phyloP scores from a whole-genome alignment of 2,888 invertebrate genomes.

The Leucozona laternaria region DNA sequence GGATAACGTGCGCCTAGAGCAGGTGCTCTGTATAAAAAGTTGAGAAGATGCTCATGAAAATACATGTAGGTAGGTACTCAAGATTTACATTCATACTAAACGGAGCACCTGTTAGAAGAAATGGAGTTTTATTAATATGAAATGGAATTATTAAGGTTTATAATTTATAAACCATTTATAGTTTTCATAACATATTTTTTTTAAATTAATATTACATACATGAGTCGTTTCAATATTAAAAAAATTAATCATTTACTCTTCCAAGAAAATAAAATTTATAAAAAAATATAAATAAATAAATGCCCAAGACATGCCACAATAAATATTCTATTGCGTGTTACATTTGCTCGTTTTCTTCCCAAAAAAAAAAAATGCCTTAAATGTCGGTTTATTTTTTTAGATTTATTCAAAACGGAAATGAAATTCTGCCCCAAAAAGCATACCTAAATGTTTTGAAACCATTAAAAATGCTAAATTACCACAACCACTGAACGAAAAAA shows the following conservation, averaged over 20 bases:
- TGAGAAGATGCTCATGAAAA: no score
- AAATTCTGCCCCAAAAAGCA: constrained; percentile 61
- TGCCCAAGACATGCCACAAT: constrained; percentile 24
- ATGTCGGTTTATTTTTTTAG: constrained; percentile 49
- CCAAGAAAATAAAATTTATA: neutral
- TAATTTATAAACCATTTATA: no score
- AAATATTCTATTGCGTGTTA: constrained; percentile 71
- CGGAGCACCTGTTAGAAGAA: no score
- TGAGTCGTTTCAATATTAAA: neutral
- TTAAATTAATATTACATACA: neutral
- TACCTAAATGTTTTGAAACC: constrained; percentile 52
- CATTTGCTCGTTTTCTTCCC: constrained; percentile 10
- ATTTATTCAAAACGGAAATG: constrained; percentile 76
- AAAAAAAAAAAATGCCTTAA: constrained; percentile 23
- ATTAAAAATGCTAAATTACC: constrained; percentile 71
- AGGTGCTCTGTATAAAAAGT: no score
- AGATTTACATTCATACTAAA: no score
- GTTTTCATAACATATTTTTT: no score
- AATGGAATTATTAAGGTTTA: no score
- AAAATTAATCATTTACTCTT: neutral
- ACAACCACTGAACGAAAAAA: constrained; percentile 17
- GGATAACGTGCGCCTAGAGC: no score
- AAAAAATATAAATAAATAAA: neutral
- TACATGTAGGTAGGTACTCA: no score
- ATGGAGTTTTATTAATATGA: no score